Base-by-base conservation (phyloP, 2,888 invertebrate species). In the Gortyna flavago region DNA sequence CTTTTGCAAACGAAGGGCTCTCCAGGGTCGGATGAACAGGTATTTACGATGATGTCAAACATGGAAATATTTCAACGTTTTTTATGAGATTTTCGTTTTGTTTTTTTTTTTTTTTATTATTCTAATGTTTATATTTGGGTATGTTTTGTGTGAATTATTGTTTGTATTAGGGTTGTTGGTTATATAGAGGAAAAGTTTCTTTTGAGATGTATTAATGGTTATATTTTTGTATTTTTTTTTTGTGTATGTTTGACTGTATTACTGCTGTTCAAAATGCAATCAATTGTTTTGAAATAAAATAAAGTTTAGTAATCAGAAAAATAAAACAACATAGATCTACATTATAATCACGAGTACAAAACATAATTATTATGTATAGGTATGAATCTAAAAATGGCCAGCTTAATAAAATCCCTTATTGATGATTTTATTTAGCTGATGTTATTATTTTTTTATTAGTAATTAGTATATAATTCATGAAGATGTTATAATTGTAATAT, bases 1-100 rank as follows among this genome's bases (percentile, higher is more conserved):
- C 87, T 79, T 87, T 80, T 35, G 44, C 79, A 80, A 85, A 80
- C 59, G 79, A 87, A 78, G 72, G 72, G 64, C 68, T 74, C 85
- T 72, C 81, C 13, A 51, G 78, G 86, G 86, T 68, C 57, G 70
- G 64, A 78, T 87, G 79, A 75, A 61, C 54, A 71, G 75, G 73
- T 82, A 84, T 87, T 85, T 82, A 84, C 76, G 70, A 35, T 72
- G 75, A 79, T 71, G 82, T 82, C 51, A 76, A 76, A 76, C 77
- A 72, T 80, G 44, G n/a, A 72, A 75, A 78, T 77, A 83, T 81
- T 83, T 75, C 67, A 61, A 29, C 67, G n/a, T 35, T n/a, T 61
- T 76, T 83, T 72, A 80, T 76, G 64, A 54, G 29, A 74, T 83
- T 76, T 74, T 69, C 61, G 51, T 65, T 81, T 32, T 35, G 25